These are phyloP conservation scores for Dinomys branickii DNA, from an alignment of 2,113 vertebrate species.

Conservation along the genomic window DNA sequence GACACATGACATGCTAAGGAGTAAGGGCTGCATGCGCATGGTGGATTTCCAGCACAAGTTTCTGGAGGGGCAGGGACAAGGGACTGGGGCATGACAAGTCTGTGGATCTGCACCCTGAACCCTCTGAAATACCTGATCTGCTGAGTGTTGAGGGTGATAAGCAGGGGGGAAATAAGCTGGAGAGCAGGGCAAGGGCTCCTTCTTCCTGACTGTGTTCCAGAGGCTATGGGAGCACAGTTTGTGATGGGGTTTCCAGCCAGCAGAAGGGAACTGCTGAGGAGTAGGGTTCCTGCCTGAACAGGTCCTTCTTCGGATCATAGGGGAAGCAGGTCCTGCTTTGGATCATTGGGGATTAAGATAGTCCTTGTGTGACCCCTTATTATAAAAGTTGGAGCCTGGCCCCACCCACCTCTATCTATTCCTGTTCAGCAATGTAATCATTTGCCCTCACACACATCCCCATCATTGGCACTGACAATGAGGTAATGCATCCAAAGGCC, in stretches of 20 bases:
- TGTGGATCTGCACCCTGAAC: not conserved
- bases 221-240: too few relatives aligned
- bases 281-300: not conserved
- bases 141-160: too few relatives aligned
- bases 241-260: too few relatives aligned
- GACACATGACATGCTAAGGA: not conserved
- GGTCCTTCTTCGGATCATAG: not conserved
- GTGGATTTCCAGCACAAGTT: not conserved
- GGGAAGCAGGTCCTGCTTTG: not conserved
- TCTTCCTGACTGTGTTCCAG: not conserved
- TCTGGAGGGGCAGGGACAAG: not conserved
- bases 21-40: not conserved
- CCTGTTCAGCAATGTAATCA: not conserved
- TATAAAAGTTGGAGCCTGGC: not conserved
- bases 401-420: not conserved
- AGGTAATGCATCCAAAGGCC: not conserved
- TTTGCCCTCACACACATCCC: not conserved
- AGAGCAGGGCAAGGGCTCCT: not conserved
- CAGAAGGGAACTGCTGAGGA: not conserved
- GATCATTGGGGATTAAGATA: not conserved
- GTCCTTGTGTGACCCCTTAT: not conserved
- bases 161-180: not conserved
- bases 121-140: not conserved
- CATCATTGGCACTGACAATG: not conserved
- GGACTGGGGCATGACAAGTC: too few relatives aligned